These are phyloP conservation scores for Corythaixoides concolor DNA, from an alignment of 2,113 vertebrate species.

Conservation along the genomic window DNA sequence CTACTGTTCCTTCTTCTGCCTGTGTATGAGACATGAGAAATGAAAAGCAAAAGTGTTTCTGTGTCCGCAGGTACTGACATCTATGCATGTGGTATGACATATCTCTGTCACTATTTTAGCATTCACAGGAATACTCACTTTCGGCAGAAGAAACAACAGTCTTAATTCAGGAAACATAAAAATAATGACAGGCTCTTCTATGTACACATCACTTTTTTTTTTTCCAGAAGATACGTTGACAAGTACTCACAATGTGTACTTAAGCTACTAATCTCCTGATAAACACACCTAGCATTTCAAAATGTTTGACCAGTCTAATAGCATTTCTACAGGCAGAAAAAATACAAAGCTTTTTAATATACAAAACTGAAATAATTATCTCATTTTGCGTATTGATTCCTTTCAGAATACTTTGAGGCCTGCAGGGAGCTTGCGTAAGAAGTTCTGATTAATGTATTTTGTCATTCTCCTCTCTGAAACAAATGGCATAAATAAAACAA, in stretches of 20 bases:
- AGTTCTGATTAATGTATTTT: slow-evolving; percentile 3
- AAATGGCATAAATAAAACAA: slow-evolving; percentile 32
- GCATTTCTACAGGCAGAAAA: neutral
- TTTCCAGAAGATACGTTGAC: neutral
- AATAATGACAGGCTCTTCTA: neutral
- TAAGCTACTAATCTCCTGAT: neutral
- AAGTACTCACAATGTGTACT: neutral
- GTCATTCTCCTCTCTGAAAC: neutral
- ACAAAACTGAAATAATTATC: neutral
- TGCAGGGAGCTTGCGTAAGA: neutral
- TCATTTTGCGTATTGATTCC: neutral
- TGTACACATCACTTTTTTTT: neutral
- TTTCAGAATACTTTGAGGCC: neutral
- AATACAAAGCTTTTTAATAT: neutral
- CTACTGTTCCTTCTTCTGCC: neutral
- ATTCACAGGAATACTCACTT: neutral
- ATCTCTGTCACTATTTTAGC: neutral
- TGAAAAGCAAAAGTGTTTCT: neutral
- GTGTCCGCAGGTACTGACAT: neutral
- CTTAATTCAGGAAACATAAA: neutral
- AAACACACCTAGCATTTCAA: neutral
- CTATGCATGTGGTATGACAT: neutral
- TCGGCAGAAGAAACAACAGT: neutral
- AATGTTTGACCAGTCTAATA: neutral
- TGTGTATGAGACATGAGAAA: neutral